These are phyloP conservation scores for Andricus curvator DNA, from an alignment of 2,888 invertebrate genomes.

Conservation along the genomic window DNA sequence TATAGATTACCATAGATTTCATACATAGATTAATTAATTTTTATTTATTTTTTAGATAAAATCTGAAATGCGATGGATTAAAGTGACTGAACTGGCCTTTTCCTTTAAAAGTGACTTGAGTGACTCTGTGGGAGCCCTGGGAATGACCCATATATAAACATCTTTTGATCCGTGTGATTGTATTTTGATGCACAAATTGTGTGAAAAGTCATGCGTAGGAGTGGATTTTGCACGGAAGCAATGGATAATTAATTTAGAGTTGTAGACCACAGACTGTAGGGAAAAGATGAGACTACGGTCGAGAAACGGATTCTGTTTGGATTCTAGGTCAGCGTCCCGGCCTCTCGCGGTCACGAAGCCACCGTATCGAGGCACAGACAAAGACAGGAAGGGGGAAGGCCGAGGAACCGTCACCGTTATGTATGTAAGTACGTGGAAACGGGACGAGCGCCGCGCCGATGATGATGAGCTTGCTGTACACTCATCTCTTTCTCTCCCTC, in stretches of 20 bases:
- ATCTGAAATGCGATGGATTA: too few species aligned
- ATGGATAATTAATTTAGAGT: too few species aligned
- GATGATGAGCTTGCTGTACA: conserved; percentile 10
- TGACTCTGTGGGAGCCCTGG: too few species aligned
- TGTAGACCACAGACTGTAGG: not conserved
- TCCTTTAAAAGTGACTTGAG: too few species aligned
- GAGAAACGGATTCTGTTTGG: conserved; percentile 67
- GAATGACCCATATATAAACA: too few species aligned
- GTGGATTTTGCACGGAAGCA: not conserved
- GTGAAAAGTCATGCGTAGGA: not conserved
- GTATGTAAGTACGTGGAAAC: conserved; percentile 56
- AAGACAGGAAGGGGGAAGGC: conserved; percentile 60
- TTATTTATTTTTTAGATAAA: too few species aligned
- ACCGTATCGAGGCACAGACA: conserved; percentile 57
- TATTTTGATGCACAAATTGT: too few species aligned
- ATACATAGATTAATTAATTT: too few species aligned
- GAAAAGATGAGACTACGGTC: conserved; percentile 48
- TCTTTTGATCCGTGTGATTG: too few species aligned
- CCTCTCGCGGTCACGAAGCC: conserved; percentile 71
- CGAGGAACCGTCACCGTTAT: conserved; percentile 74
- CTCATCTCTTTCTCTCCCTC: not conserved
- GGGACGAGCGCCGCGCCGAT: conserved; percentile 46
- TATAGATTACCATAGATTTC: too few species aligned
- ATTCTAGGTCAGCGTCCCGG: conserved; percentile 77
- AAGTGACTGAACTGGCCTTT: too few species aligned